Evolutionary conservation across 2,797 vertebrate species (phyloP).

Genomic region (Enteromius trimaculatus): DNA sequence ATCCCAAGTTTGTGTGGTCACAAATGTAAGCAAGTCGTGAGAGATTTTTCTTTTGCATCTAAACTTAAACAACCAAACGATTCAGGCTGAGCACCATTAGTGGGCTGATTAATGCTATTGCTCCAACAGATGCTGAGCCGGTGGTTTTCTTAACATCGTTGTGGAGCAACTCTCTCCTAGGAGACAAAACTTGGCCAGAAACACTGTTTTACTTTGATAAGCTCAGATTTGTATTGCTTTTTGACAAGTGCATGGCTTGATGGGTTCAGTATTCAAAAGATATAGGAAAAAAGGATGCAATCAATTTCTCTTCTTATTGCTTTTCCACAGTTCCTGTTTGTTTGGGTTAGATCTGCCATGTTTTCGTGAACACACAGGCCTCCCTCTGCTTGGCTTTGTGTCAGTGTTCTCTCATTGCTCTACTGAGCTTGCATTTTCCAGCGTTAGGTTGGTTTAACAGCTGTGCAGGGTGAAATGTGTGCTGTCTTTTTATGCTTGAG

Average conservation of each 20-base stretch:
- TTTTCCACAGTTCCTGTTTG: constrained; percentile 41
- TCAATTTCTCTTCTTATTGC: constrained; percentile 41
- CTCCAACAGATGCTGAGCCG: constrained; percentile 22
- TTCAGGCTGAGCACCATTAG: constrained; percentile 25
- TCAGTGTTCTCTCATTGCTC: constrained; percentile 58
- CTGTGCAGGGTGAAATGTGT: constrained; percentile 65
- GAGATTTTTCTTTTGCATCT: constrained; percentile 37
- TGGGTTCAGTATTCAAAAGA: constrained; percentile 4
- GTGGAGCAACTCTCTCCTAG: constrained; percentile 7
- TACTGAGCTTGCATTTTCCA: constrained; percentile 70
- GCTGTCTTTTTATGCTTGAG: constrained; percentile 67
- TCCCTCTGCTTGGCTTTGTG: constrained; percentile 27
- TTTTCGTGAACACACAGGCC: constrained; percentile 18
- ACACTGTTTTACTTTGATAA: constrained; percentile 1
- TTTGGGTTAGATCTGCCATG: constrained; percentile 20
- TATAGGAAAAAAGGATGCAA: constrained; percentile 39
- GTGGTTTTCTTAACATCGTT: constrained; percentile 19
- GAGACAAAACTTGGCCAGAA: not conserved
- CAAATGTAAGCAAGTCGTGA: constrained; percentile 39
- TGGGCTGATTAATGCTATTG: constrained; percentile 29
- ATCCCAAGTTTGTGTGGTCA: constrained; percentile 24
- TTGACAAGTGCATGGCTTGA: not conserved
- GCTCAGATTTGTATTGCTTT: not conserved
- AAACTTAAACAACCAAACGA: constrained; percentile 39
- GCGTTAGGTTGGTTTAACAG: constrained; percentile 65